These are phyloP conservation scores for Pherbina coryleti DNA, from an alignment of 2,888 invertebrate genomes.

Conservation along the genomic window DNA sequence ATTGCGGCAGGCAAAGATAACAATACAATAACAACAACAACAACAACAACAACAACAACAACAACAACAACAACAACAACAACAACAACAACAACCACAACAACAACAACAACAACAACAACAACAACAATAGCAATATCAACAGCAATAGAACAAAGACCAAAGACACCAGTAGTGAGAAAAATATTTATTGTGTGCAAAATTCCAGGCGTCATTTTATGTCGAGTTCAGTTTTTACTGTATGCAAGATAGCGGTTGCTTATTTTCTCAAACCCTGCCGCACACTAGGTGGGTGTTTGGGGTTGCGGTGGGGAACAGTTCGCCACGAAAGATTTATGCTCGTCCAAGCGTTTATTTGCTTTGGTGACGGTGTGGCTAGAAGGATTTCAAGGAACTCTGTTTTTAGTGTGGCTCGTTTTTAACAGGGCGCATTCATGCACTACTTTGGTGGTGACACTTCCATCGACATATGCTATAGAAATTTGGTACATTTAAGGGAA, in stretches of 20 bases:
- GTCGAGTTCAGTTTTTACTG: constrained; percentile 3
- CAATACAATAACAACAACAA: constrained; percentile 11
- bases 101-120: constrained; percentile 10
- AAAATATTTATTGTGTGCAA: constrained; percentile 61
- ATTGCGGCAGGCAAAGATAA: constrained; percentile 20
- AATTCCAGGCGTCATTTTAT: constrained; percentile 52
- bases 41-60: constrained; percentile 12
- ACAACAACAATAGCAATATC: constrained; percentile 9
- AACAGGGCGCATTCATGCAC: constrained; percentile 32
- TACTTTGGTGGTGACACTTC: constrained; percentile 32
- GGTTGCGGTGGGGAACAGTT: not conserved
- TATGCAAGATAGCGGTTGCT: not conserved
- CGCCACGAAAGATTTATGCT: constrained; percentile 23
- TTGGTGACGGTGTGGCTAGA: not conserved
- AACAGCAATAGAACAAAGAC: not conserved
- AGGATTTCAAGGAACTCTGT: not conserved
- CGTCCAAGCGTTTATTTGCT: constrained; percentile 8
- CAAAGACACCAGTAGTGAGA: constrained; percentile 50
- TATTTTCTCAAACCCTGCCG: not conserved
- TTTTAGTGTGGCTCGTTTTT: constrained; percentile 8
- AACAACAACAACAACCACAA: not conserved
- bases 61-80: constrained; percentile 12
- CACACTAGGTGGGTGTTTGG: not conserved
- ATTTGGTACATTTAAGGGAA: too few relatives aligned
- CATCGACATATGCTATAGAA: not conserved